Conservation (phyloP, 2,113 vertebrate species). For the Micronisus gabar region DNA sequence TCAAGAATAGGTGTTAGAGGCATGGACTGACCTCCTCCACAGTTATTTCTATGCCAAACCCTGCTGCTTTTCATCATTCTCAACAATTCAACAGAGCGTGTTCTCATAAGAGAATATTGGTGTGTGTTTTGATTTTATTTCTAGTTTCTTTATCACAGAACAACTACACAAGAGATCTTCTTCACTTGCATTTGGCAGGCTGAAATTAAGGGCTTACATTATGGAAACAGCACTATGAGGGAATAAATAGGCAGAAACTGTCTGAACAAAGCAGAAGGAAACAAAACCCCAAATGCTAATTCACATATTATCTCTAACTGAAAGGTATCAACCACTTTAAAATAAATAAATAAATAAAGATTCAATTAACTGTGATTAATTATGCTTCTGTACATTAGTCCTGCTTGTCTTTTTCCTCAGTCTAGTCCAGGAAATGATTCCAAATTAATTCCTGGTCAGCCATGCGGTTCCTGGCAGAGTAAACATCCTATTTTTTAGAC, state of each 20-base stretch:
- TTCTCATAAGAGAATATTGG: not conserved
- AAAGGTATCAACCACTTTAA: not conserved
- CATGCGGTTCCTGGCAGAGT: not conserved
- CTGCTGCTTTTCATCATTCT: not conserved
- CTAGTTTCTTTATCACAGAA: not conserved
- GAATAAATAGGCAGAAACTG: not conserved
- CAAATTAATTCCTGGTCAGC: slow-evolving; percentile 38
- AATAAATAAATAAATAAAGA: slow-evolving; percentile 42
- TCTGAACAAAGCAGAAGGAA: not conserved
- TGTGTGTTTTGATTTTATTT: not conserved
- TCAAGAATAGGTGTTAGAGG: not conserved
- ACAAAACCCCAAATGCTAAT: not conserved
- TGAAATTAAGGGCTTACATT: not conserved
- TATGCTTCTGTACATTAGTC: slow-evolving; percentile 4
- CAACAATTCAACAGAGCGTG: not conserved
- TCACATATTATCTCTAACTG: not conserved
- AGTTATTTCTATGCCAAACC: not conserved
- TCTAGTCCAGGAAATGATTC: slow-evolving; percentile 24
- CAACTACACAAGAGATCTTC: not conserved
- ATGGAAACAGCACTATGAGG: not conserved
- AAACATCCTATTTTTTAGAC: not conserved
- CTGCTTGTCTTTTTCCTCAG: slow-evolving; percentile 31
- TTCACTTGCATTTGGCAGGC: not conserved
- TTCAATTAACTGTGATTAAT: slow-evolving; percentile 44
- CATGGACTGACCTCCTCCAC: not conserved